Percentiles rank a stretch among this genome's conserved stretches.
phyloP scores from a whole-genome alignment of 1,140 invertebrate genomes.

The Drosophila kikkawai region DNA sequence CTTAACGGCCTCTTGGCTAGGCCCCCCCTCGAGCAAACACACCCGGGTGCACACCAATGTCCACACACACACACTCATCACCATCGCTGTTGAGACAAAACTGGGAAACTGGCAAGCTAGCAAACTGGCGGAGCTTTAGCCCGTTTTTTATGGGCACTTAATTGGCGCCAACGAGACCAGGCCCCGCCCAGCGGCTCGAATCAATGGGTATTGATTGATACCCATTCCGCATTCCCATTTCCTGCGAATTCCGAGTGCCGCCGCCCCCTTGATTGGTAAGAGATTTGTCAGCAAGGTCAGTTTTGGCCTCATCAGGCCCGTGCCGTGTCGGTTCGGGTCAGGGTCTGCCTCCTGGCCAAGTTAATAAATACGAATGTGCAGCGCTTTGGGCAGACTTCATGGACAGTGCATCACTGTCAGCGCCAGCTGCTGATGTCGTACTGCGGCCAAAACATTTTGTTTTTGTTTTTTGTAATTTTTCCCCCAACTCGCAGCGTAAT shows the following conservation, averaged over 20 bases:
- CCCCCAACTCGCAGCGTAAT: constrained; percentile 1
- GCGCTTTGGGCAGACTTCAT: constrained; percentile 16
- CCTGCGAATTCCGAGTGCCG: not conserved
- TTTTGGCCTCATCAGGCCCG: constrained; percentile 19
- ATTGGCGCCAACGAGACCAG: constrained; percentile 69
- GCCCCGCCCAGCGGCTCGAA: constrained; percentile 56
- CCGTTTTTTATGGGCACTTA: constrained; percentile 72
- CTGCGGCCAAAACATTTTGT: constrained; percentile 40
- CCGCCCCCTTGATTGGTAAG: constrained; percentile 61
- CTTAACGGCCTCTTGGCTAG: constrained; percentile 50
- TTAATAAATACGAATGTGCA: constrained; percentile 77
- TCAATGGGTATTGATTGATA: constrained; percentile 71
- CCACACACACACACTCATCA: not conserved
- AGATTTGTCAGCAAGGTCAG: constrained; percentile 69
- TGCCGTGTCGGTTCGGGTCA: constrained; percentile 33
- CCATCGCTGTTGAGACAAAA: constrained; percentile 56
- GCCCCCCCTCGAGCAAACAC: constrained; percentile 4
- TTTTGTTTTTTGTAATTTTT: not conserved
- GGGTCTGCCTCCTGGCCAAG: constrained; percentile 39
- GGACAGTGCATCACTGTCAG: constrained; percentile 58
- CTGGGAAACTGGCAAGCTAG: constrained; percentile 25
- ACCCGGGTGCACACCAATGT: constrained; percentile 1
- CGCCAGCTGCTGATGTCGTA: constrained; percentile 27
- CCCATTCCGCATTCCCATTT: constrained; percentile 37
- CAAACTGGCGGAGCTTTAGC: constrained; percentile 36